Evolutionary conservation across 2,113 vertebrate species (phyloP), one percentile per base, ranked within the genome.

Genomic region (Charina bottae): DNA sequence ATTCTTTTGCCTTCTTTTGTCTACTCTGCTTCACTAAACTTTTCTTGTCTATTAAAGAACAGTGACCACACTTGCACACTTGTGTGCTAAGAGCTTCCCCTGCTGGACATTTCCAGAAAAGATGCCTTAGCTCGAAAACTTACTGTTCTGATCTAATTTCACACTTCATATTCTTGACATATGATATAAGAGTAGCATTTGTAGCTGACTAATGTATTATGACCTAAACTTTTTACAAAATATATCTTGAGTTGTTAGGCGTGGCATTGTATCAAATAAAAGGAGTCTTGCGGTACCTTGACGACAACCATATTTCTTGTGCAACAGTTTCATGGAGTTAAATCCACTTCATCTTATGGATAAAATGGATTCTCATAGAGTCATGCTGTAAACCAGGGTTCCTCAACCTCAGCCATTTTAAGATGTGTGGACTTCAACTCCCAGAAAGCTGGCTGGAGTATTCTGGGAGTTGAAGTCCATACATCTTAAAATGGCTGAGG

Each of bases 31-130:
- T 92, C 89, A 84, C 94, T 93, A 96, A 96, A 95, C 46, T 96
- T 97, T 97, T 94, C 0, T 83, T 91, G 88, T 92, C 53, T 78
- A 13, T 56, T 33, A 7, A 93, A 92, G 60, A 94, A 94, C 37
- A 72, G 88, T 28, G 5, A 90, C 94, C 93, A 92, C 59, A 97
- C 94, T 96, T 93, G 93, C 93, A 92, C 62, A 97, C 94, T 96
- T 94, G 92, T 85, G 97, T 97, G 97, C 95, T 96, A 97, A 97
- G 97, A 98, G 98, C 97, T 97, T 98, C 98, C 97, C 97, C 98
- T 98, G 96, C 97, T 97, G 98, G 97, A 97, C 96, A 94, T 95
- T 97, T 92, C 91, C 92, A 95, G 97, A 98, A 97, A 97, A 97
- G 95, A 93, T 96, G 91, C 49, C 90, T 84, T 85, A 96, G 91